Evolutionary conservation across 2,797 vertebrate genomes (phyloP), one percentile per base, ranked within the genome.

Genomic region (Acropternis orthonyx): DNA sequence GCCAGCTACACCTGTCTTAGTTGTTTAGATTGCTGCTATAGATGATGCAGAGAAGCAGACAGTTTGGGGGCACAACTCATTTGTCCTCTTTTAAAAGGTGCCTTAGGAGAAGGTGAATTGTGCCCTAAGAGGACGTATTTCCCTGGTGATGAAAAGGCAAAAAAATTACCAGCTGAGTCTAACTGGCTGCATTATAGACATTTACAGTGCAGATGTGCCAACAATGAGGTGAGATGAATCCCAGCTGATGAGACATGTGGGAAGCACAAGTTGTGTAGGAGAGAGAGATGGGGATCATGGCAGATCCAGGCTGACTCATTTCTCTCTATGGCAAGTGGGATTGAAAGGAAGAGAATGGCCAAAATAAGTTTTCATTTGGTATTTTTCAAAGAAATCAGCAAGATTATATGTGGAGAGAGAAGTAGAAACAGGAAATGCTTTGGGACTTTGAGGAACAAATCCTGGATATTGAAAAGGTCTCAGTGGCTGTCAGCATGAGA

Each of bases 391-490:
- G 23, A 65, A 73, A 67, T 63, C 30, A 12, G 8, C 19, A 49
- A 11, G 48, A n/a, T 49, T 77, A 15, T 36, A 10, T 30, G 8
- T 39, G 43, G 44, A 49, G 24, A 58, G 19, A 67, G 66, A 56
- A 81, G 21, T 2, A 74, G n/a, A 69, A 36, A 18, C 5, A 52
- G 17, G 5, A 73, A 55, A 48, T 62, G 14, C 51, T 76, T 61
- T 28, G 34, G 18, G 14, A 58, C 61, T 85, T 76, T 73, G 36
- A 78, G 63, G 41, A 84, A 24, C 46, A 76, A 87, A 54, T 93
- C 46, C 30, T 46, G 43, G 46, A 66, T 30, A 17, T n/a, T 0
- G 0, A 19, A 55, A 77, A 78, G 18, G 22, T 52, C 12, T 41
- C 39, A 37, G 28, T 24, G 20, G 32, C 34, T 56, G 28, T 63